Base-by-base conservation (phyloP, 2,888 invertebrate genomes). In the Hoplodrina blanda region DNA sequence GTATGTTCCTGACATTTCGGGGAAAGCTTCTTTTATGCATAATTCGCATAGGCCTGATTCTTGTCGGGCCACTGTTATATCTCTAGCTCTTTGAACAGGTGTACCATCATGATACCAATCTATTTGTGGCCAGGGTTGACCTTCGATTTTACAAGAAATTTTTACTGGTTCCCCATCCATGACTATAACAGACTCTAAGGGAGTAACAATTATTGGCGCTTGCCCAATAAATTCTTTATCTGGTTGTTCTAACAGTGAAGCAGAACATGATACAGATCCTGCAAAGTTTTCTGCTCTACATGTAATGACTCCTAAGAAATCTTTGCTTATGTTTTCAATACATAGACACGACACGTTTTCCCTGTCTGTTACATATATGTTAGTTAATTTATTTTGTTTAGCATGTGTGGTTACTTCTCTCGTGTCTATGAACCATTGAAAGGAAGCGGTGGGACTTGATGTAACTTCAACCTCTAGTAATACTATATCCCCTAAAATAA, bases 151-250 rank as follows among this genome's bases (percentile, higher is more conserved):
- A 87, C 98, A 98, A 44, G 96, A 97, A 62, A 98, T 96, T 76
- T 96, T 94, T 72, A 98, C 98, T 80, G 97, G 97, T 87, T 99
- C 98, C 64, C 99, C 99, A 89, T 99, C 99, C 98, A 98, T 98
- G 7, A 99, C 97, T 70, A 97, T 97, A 11, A 97, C 93, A 5
- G 98, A 97, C 65, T 97, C 95, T 78, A 99, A 96, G 76, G 97
- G 97, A 87, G 97, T 97, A 30, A 97, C 93, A 89, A 99, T 98
- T 83, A 97, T 96, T 46, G 99, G 99, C 52, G 98, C 77, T 79
- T 90, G 67, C 88, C 96, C 92, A 83, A 81, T 60, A 20, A 60
- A 17, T 73, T 96, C 96, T 67, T 90, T 90, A 37, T 94, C 96
- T 73, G 97, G 97, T 49, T 97, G 89, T 30, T 97, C 91, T 84